These are phyloP conservation scores for Apis laboriosa DNA, from an alignment of 1,140 invertebrate species.

Conservation along the genomic window DNA sequence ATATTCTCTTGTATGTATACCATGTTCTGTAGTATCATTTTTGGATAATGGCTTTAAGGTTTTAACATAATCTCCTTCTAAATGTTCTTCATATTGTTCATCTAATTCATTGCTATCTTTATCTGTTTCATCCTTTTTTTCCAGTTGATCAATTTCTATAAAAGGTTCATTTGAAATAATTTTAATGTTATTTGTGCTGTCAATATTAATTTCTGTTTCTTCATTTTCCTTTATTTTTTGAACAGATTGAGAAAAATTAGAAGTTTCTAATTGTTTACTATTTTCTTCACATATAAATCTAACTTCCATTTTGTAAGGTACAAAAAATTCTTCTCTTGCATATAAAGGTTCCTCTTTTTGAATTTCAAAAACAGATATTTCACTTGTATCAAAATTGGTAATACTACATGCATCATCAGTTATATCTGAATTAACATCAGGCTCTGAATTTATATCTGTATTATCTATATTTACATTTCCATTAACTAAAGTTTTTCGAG, in stretches of 20 bases:
- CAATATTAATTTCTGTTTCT: not conserved
- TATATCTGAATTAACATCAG: conserved; percentile 61
- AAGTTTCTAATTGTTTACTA: conserved; percentile 45
- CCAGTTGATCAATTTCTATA: not conserved
- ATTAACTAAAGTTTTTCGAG: conserved; percentile 68
- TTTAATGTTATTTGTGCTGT: not conserved
- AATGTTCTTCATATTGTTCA: conserved; percentile 54
- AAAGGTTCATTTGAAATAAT: not conserved
- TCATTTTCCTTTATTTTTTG: conserved; percentile 39
- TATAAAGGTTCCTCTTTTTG: conserved; percentile 45
- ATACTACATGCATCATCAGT: conserved; percentile 65
- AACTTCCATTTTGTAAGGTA: conserved; percentile 61
- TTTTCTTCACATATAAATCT: conserved; percentile 61
- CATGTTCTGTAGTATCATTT: conserved; percentile 46
- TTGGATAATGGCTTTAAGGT: conserved; percentile 68
- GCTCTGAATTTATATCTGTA: conserved; percentile 55
- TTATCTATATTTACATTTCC: conserved; percentile 65
- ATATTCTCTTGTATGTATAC: conserved; percentile 60
- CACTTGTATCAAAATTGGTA: conserved; percentile 60
- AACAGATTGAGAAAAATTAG: conserved; percentile 38
- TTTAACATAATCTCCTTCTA: conserved; percentile 70
- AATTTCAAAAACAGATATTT: conserved; percentile 66
- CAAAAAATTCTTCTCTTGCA: conserved; percentile 31
- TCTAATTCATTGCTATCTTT: conserved; percentile 43
- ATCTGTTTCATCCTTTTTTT: conserved; percentile 37